Conservation (phyloP, 2,113 vertebrate species). For the Oncorhynchus clarkii region DNA sequence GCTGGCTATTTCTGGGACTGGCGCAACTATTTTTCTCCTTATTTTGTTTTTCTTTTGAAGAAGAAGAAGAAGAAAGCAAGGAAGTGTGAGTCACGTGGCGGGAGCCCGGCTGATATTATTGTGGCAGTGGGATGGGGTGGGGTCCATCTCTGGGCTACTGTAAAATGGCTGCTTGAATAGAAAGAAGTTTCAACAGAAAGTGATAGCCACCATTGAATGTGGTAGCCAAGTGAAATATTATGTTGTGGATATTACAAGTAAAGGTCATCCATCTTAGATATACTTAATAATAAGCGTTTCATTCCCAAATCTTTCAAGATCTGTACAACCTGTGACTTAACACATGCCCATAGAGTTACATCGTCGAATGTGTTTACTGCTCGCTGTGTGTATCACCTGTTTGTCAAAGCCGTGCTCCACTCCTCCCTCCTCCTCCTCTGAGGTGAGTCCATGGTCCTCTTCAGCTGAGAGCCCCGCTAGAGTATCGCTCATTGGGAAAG, state of each 20-base stretch:
- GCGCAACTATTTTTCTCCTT: conserved; percentile 17
- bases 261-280: not conserved
- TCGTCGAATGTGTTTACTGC: not conserved
- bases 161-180: conserved; percentile 69
- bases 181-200: not conserved
- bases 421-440: conserved; percentile 86
- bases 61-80: conserved; percentile 52
- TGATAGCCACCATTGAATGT: not conserved
- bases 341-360: too few relatives aligned
- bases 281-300: too few relatives aligned
- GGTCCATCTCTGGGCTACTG: conserved; percentile 55
- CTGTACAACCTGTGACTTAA: not conserved
- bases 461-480: conserved; percentile 74
- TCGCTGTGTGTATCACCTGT: conserved; percentile 74
- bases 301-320: not conserved
- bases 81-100: conserved; percentile 55
- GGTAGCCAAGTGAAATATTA: not conserved
- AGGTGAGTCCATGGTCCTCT: conserved; percentile 88
- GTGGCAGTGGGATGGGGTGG: conserved; percentile 65
- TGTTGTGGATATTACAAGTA: not conserved
- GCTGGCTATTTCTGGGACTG: conserved; percentile 27
- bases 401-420: conserved; percentile 73
- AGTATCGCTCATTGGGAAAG: conserved; percentile 83
- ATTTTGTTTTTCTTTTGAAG: conserved; percentile 50
- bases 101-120: conserved; percentile 51